Conservation (phyloP, 2,113 vertebrate species). For the Tachysurus fulvidraco region DNA sequence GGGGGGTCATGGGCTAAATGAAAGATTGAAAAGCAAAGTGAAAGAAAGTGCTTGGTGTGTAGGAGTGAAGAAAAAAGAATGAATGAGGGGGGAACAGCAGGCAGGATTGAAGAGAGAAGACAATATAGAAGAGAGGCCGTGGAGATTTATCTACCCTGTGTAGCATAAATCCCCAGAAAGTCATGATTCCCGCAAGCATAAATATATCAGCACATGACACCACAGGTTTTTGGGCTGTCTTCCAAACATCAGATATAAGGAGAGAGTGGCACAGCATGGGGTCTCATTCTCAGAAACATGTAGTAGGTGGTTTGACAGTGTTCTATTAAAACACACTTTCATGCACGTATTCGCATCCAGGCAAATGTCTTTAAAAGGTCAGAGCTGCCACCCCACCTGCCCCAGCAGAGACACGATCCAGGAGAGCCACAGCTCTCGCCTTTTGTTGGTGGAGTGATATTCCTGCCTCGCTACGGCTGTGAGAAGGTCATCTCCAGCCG, state of each 20-base stretch:
- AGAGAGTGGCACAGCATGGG: constrained; percentile 18
- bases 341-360: constrained; percentile 29
- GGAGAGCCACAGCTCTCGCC: constrained; percentile 28
- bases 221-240: background rate
- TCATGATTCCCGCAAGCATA: background rate
- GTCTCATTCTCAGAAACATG: constrained; percentile 32
- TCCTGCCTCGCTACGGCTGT: constrained; percentile 41
- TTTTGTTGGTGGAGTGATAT: constrained; percentile 52
- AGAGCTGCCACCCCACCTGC: constrained; percentile 56
- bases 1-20: background rate
- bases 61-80: background rate
- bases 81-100: background rate
- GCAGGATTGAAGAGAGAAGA: background rate
- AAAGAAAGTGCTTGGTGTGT: constrained; percentile 5
- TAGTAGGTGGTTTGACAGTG: constrained; percentile 49
- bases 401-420: constrained; percentile 47
- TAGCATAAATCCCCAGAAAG: constrained; percentile 1
- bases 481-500: constrained; percentile 70
- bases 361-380: constrained; percentile 58
- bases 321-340: constrained; percentile 40
- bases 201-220: constrained; percentile 34
- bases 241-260: constrained; percentile 41
- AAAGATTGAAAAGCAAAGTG: constrained; percentile 9
- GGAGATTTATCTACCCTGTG: constrained; percentile 15
- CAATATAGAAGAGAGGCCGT: background rate